phyloP scores from a whole-genome alignment of 2,888 invertebrate species.

The Nomada ferruginata region DNA sequence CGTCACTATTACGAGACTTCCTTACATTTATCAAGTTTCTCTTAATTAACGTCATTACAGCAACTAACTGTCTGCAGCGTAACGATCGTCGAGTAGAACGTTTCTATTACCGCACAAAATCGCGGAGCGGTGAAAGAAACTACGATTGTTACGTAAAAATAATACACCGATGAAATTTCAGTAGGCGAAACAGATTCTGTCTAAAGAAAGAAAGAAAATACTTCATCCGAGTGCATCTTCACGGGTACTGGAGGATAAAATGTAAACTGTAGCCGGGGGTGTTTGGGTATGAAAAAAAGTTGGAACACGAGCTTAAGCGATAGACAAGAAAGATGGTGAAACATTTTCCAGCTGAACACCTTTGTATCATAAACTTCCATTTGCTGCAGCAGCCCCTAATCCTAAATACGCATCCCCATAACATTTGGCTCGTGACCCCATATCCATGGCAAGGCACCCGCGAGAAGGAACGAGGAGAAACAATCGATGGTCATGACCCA shows the following conservation, averaged over 20 bases:
- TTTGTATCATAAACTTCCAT: conserved; percentile 32
- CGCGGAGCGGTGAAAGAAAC: conserved; percentile 27
- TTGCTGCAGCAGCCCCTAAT: conserved; percentile 44
- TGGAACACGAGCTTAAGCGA: too few species aligned
- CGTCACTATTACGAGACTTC: conserved; percentile 2
- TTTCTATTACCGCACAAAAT: conserved; percentile 37
- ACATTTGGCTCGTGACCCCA: conserved; percentile 70
- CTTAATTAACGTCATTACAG: conserved; percentile 42
- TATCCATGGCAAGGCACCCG: conserved; percentile 50
- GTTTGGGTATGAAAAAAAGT: not conserved
- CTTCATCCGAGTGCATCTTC: not conserved
- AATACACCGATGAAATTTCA: not conserved
- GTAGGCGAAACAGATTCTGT: not conserved
- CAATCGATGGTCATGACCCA: conserved; percentile 75
- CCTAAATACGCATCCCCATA: conserved; percentile 43
- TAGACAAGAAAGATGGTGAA: not conserved
- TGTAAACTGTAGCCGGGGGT: not conserved
- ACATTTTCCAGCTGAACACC: not conserved
- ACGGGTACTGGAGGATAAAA: not conserved
- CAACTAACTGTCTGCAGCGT: conserved; percentile 37
- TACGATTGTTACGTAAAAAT: conserved; percentile 45
- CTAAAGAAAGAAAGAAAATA: not conserved
- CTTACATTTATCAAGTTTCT: conserved; percentile 29
- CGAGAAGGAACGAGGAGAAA: conserved; percentile 54
- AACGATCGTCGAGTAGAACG: conserved; percentile 17